These are phyloP conservation scores for Pachyramphus minor DNA, from an alignment of 2,113 vertebrate genomes.

Conservation along the genomic window DNA sequence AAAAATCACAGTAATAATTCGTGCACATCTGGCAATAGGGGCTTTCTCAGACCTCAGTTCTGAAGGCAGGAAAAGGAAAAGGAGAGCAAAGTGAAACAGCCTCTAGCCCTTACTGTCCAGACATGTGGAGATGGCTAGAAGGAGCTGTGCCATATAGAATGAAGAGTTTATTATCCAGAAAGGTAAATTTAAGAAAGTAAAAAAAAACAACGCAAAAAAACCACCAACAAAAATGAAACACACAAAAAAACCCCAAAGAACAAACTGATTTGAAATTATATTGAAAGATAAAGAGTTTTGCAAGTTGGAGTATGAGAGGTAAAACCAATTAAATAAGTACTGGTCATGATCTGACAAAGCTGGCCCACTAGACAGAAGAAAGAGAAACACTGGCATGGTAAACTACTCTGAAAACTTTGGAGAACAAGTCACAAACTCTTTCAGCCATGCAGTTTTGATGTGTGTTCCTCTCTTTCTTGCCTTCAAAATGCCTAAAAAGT, in stretches of 20 bases:
- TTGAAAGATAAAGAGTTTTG: not conserved
- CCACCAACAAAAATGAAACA: too few species aligned
- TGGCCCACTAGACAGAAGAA: not conserved
- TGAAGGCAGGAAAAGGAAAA: not conserved
- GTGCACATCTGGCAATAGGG: not conserved
- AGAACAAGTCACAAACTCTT: not conserved
- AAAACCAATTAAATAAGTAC: not conserved
- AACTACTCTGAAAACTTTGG: not conserved
- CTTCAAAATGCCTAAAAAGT: not conserved
- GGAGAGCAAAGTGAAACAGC: not conserved
- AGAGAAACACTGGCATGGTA: not conserved
- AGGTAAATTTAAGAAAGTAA: not conserved
- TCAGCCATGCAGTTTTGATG: not conserved
- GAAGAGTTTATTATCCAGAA: not conserved
- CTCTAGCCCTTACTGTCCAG: not conserved
- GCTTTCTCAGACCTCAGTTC: not conserved
- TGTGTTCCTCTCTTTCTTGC: not conserved
- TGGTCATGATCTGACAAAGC: not conserved
- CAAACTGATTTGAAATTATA: not conserved
- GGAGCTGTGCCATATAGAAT: not conserved
- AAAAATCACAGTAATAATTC: not conserved
- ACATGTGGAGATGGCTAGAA: not conserved
- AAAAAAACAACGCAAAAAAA: too few species aligned
- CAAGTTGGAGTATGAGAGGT: not conserved
- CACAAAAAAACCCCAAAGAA: too few species aligned